These are phyloP conservation scores for Heteronetta atricapilla DNA, from an alignment of 2,113 vertebrate genomes.

Conservation along the genomic window DNA sequence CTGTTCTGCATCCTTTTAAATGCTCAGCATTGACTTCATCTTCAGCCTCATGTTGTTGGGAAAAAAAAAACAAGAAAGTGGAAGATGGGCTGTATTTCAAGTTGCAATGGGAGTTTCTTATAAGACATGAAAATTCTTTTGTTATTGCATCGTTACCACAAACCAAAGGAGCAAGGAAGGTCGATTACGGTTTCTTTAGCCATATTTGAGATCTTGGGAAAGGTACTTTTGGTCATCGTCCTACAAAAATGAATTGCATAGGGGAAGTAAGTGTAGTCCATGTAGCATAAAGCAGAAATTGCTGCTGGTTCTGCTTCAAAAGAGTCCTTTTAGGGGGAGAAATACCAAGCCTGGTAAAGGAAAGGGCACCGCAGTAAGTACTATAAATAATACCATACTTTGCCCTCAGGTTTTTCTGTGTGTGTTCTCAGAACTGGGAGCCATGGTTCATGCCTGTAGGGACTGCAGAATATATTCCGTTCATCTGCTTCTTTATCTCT, in stretches of 20 bases:
- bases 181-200: rapidly evolving
- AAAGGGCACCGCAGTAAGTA: not conserved
- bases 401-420: not conserved
- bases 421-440: not conserved
- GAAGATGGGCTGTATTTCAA: not conserved
- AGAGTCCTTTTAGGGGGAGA: not conserved
- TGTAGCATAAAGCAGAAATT: not conserved
- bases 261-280: not conserved
- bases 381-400: not conserved
- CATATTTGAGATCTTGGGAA: not conserved
- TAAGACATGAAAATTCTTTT: not conserved
- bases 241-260: not conserved
- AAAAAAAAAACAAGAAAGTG: not conserved
- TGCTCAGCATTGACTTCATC: not conserved
- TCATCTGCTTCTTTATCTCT: not conserved
- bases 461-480: not conserved
- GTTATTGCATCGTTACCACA: not conserved
- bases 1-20: not conserved
- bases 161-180: not conserved
- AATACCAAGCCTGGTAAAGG: not conserved
- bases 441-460: not conserved
- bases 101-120: not conserved
- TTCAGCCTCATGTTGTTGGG: not conserved
- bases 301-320: not conserved
- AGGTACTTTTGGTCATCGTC: not conserved